Conservation (phyloP, 2,888 invertebrate genomes). For the Cephalotes varians region DNA sequence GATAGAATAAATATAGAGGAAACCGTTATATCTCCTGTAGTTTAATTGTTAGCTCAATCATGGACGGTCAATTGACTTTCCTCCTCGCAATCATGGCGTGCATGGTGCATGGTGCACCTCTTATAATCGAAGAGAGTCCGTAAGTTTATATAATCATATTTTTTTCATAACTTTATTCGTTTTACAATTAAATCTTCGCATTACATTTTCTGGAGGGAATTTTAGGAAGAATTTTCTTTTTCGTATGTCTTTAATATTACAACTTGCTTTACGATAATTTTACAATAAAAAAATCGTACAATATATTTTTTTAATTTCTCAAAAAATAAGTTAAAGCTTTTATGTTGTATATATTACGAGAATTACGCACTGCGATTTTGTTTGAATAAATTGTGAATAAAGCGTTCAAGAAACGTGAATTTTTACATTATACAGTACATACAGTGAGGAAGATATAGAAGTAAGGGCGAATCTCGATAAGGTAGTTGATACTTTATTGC, state of each 20-base stretch:
- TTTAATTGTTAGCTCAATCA: conserved; percentile 4
- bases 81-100: conserved; percentile 49
- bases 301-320: not conserved
- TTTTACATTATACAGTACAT: not conserved
- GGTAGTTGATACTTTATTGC: conserved; percentile 69
- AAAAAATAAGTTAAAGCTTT: not conserved
- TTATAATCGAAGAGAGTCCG: not conserved
- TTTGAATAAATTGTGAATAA: not conserved
- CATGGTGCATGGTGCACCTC: conserved; percentile 22
- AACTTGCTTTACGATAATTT: not conserved
- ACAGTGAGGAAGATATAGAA: not conserved
- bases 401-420: not conserved
- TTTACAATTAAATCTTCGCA: not conserved
- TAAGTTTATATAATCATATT: not conserved
- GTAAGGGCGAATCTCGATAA: conserved; percentile 60
- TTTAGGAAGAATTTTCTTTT: not conserved
- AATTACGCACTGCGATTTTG: not conserved
- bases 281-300: not conserved
- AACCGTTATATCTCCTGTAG: conserved; percentile 5
- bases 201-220: not conserved
- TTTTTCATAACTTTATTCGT: not conserved
- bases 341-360: not conserved
- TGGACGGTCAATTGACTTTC: conserved; percentile 39
- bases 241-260: not conserved
- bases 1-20: conserved; percentile 56